These are phyloP conservation scores for Tethya wilhelma DNA, from an alignment of 37 sponge, comb jelly and placozoan species.

Conservation along the genomic window DNA sequence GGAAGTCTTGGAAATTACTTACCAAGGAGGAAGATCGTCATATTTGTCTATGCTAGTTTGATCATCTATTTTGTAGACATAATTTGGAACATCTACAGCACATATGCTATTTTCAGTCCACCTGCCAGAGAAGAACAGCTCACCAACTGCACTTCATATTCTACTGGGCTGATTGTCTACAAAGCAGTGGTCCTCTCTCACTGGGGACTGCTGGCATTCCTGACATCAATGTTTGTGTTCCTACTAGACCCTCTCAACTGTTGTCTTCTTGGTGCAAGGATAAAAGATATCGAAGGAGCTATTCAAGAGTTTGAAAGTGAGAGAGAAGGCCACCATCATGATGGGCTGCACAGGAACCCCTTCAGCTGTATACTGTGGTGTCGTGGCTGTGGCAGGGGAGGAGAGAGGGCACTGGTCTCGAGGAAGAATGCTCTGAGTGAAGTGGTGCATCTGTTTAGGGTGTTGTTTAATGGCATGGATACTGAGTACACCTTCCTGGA, in stretches of 20 bases:
- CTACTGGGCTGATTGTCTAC: not conserved
- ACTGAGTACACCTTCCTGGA: not conserved
- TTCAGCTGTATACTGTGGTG: not conserved
- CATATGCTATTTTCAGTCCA: not conserved
- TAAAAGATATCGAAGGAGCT: not conserved
- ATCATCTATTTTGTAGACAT: not conserved
- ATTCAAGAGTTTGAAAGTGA: too few species aligned
- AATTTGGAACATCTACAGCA: not conserved
- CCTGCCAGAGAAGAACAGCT: not conserved
- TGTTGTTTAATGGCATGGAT: not conserved
- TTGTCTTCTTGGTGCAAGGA: not conserved
- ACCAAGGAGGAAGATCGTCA: not conserved
- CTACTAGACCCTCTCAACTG: not conserved
- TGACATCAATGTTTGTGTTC: not conserved
- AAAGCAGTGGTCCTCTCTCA: not conserved
- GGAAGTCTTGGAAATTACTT: not conserved
- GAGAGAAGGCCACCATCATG: not conserved
- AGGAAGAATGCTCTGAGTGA: not conserved
- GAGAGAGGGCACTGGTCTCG: too few species aligned
- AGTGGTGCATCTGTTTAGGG: not conserved
- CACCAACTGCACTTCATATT: not conserved
- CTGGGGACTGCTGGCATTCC: not conserved
- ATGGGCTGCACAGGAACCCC: not conserved
- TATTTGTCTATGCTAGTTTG: not conserved
- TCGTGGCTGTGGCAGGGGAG: too few species aligned